Evolutionary conservation across 1,140 invertebrate genomes (phyloP), one percentile per base, ranked within the genome.

Genomic region (Drosophila mayri): DNA sequence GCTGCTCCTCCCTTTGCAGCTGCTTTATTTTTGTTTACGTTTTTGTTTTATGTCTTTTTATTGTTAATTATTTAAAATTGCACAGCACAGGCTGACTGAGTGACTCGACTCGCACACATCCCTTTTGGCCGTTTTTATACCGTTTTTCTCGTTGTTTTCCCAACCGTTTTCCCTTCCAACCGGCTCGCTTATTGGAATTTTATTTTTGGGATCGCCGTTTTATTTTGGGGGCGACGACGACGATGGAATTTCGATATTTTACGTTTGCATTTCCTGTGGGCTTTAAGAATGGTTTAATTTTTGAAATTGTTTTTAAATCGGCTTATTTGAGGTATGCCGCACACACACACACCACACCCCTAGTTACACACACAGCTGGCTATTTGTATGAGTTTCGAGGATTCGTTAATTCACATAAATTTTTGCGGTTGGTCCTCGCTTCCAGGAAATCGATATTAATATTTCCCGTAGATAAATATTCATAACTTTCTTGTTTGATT

Each of bases 41-140:
- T 70, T 70, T 68, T 81, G 62, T 68, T 79, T 70, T 64, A 77
- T 81, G 65, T 43, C 59, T 46, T 77, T 71, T 77, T 77, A 60
- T 59, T 81, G 75, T 82, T 84, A 82, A 84, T 84, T 82, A 83
- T 84, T 82, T 74, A 84, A 82, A 82, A 71, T 60, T 79, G 74
- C 67, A 81, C 59, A 81, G 55, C 64, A 81, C 72, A 43, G 57
- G 54, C 46, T 76, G 76, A 76, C 49, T 62, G 74, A 59, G n/a
- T 77, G 78, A 60, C 55, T 76, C 35, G 52, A 16, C 20, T 54
- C 18, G 32, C 35, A 30, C 11, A 52, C 11, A 52, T 38, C 41
- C 44, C 38, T 25, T 40, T 46, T 52, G 47, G 28, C 11, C 28
- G 30, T 46, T 77, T 76, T 62, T 22, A 32, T 32, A 4, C 12